Evolutionary conservation across 1,140 invertebrate species (phyloP).

Genomic region (Triops longicaudatus): DNA sequence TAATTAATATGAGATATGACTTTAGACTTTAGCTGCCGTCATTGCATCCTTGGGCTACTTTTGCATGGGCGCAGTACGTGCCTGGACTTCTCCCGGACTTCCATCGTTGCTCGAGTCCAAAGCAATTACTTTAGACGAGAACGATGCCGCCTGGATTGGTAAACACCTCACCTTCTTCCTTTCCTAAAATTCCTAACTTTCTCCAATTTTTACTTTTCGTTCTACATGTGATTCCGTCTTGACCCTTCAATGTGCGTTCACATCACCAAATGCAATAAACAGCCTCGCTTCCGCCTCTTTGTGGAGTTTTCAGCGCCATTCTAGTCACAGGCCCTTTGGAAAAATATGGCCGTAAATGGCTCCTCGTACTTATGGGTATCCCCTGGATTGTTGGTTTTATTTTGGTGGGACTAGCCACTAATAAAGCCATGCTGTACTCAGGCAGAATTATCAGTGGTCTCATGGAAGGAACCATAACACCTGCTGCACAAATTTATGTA

Average conservation of each 20-base stretch:
- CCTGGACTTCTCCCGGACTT: conserved; percentile 26
- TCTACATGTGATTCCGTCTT: background rate
- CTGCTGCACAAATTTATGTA: conserved; percentile 55
- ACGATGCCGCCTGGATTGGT: conserved; percentile 25
- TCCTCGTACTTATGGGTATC: conserved; percentile 37
- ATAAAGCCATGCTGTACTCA: conserved; percentile 41
- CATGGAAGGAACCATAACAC: conserved; percentile 50
- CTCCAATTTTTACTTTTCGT: no score
- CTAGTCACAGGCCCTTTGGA: conserved; percentile 35
- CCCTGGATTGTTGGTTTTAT: conserved; percentile 40
- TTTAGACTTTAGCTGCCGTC: conserved; percentile 19
- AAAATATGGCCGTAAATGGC: conserved; percentile 39
- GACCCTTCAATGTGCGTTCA: no score
- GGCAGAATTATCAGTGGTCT: conserved; percentile 57
- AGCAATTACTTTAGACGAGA: background rate
- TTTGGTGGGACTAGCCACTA: conserved; percentile 35
- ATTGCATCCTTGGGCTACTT: conserved; percentile 25
- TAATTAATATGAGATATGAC: conserved; percentile 20
- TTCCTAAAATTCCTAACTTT: background rate
- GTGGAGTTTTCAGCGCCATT: conserved; percentile 24
- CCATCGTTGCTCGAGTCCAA: conserved; percentile 21
- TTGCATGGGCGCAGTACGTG: conserved; percentile 25
- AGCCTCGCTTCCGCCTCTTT: conserved; percentile 27
- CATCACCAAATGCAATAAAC: background rate
- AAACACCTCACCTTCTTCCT: background rate